phyloP scores from a whole-genome alignment of 2,888 invertebrate genomes.

The Bembecia ichneumoniformis region DNA sequence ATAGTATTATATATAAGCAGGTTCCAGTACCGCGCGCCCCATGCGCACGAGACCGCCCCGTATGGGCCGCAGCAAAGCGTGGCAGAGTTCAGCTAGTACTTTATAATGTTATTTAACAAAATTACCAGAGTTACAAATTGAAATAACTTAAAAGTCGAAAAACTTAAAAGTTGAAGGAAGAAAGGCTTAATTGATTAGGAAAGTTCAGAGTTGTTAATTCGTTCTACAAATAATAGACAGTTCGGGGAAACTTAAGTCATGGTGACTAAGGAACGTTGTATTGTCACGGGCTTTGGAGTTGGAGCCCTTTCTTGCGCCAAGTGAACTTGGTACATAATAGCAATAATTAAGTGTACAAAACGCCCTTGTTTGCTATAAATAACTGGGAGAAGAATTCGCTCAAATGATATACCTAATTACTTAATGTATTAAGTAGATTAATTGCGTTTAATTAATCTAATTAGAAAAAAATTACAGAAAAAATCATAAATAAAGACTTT shows the following conservation, averaged over 20 bases:
- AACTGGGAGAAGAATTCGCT: neutral
- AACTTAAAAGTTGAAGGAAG: neutral
- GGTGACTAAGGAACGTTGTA: slow-evolving; percentile 4
- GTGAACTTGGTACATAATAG: slow-evolving; percentile 8
- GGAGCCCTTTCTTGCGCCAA: slow-evolving; percentile 5
- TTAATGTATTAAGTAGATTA: no score
- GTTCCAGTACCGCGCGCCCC: no score
- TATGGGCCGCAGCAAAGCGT: no score
- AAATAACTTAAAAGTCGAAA: neutral
- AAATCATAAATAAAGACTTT: no score
- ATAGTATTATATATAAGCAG: no score
- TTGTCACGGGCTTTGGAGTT: slow-evolving; percentile 4
- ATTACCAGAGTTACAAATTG: no score
- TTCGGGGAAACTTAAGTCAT: slow-evolving; percentile 4
- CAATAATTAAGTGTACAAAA: slow-evolving; percentile 6
- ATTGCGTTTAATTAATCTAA: no score
- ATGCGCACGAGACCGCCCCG: no score
- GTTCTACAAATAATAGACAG: slow-evolving; percentile 6
- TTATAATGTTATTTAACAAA: no score
- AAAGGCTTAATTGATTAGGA: neutral
- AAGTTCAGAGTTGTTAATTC: slow-evolving; percentile 2
- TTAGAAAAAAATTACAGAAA: no score
- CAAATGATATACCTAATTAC: neutral
- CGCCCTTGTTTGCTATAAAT: neutral
- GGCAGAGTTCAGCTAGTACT: no score